A percentile compares a stretch with the other conserved stretches of the same genome.
These are phyloP conservation scores for Palythoa heliodiscus DNA, from an alignment of 92 coral and sea anemone genomes.

Conservation along the genomic window DNA sequence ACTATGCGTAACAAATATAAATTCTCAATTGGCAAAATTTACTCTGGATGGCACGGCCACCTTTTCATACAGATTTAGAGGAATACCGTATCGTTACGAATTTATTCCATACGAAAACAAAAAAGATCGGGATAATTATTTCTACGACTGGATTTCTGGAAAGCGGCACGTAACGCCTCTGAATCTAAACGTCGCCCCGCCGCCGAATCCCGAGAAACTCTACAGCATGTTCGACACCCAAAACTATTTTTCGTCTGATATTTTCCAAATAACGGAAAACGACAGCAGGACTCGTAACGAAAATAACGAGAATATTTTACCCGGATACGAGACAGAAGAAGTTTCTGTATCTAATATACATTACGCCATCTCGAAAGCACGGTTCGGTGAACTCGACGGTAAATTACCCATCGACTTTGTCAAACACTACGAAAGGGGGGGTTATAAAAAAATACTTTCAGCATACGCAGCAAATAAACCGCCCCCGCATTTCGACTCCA, in stretches of 20 bases:
- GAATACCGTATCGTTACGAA: background rate
- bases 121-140: background rate
- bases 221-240: background rate
- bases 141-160: background rate
- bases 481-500: background rate
- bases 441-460: background rate
- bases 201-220: background rate
- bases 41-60: background rate
- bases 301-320: background rate
- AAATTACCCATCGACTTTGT: background rate
- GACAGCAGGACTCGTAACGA: background rate
- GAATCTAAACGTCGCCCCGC: background rate
- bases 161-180: background rate
- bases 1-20: background rate
- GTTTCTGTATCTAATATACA: background rate
- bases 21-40: background rate
- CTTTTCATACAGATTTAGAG: background rate
- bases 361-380: background rate
- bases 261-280: background rate
- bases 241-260: background rate
- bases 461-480: background rate
- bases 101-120: background rate
- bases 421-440: background rate
- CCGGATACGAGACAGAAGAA: background rate
- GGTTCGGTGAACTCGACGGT: background rate